phyloP scores from a whole-genome alignment of 1,140 invertebrate genomes.

The Drosophila burlai region DNA sequence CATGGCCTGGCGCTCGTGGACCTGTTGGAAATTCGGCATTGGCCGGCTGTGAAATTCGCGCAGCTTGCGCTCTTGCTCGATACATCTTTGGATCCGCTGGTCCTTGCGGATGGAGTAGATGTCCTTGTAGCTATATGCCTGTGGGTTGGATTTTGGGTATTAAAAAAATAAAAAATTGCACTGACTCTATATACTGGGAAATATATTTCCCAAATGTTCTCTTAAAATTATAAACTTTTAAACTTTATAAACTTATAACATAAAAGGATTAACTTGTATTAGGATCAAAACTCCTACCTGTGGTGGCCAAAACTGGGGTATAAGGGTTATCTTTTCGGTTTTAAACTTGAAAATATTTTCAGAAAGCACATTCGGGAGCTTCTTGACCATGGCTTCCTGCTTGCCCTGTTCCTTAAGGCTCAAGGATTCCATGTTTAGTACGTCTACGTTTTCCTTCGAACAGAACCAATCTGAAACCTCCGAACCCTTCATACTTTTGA shows the following conservation, averaged over 20 bases:
- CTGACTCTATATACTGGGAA: too few species aligned
- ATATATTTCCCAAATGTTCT: too few species aligned
- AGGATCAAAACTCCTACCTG: not conserved
- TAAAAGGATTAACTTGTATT: not conserved
- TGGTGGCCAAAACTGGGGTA: not conserved
- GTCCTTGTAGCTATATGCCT: conserved; percentile 64
- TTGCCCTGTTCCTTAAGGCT: not conserved
- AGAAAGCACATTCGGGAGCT: too few species aligned
- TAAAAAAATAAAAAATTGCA: too few species aligned
- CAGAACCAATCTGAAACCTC: not conserved
- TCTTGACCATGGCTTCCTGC: not conserved
- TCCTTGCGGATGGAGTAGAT: conserved; percentile 63
- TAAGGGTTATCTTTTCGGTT: not conserved
- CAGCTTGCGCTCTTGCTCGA: conserved; percentile 46
- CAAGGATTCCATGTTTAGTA: not conserved
- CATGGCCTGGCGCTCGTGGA: conserved; percentile 33
- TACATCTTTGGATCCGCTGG: conserved; percentile 8
- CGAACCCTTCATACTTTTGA: conserved; percentile 1
- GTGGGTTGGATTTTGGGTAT: too few species aligned
- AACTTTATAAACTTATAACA: too few species aligned
- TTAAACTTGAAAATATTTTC: not conserved
- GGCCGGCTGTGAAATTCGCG: conserved; percentile 67
- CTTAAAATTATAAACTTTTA: too few species aligned
- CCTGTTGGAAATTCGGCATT: conserved; percentile 64
- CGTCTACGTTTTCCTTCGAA: not conserved